Conservation (phyloP, 2,797 vertebrate species). For the Sebastes itinus region DNA sequence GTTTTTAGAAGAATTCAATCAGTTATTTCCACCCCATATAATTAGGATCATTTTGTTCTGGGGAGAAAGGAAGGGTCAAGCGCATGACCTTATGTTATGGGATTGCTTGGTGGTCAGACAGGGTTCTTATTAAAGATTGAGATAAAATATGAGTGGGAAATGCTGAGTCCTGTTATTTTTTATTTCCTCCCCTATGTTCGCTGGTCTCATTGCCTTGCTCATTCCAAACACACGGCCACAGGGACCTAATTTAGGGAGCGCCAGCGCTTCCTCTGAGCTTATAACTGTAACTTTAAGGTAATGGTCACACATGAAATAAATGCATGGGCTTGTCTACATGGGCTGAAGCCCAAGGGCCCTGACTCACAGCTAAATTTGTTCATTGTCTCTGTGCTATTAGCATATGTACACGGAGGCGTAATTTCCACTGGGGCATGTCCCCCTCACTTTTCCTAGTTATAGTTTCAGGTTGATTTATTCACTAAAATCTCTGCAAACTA, state of each 20-base stretch:
- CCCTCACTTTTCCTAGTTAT: neutral
- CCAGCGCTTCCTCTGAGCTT: constrained; percentile 12
- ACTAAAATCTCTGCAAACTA: neutral
- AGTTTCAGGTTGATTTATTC: neutral
- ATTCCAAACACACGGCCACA: constrained; percentile 35
- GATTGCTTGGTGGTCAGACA: constrained; percentile 26
- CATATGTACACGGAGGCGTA: neutral
- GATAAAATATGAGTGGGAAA: constrained; percentile 37
- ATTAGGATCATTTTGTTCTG: constrained; percentile 39
- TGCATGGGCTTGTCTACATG: neutral
- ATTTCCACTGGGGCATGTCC: neutral
- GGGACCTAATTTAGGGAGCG: constrained; percentile 60
- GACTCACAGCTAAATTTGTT: constrained; percentile 7
- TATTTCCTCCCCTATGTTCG: neutral
- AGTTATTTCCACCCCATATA: constrained; percentile 37
- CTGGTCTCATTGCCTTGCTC: constrained; percentile 28
- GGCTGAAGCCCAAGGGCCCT: constrained; percentile 1
- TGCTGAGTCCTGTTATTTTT: constrained; percentile 36
- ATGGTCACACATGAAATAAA: constrained; percentile 42
- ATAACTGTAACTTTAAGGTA: constrained; percentile 46
- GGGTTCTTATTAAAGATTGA: constrained; percentile 50
- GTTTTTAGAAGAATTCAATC: constrained; percentile 40
- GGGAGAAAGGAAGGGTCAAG: constrained; percentile 14
- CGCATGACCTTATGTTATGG: constrained; percentile 29
- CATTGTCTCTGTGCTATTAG: constrained; percentile 11